Percentiles rank a stretch among this genome's conserved stretches.
Evolutionary conservation across 2,113 vertebrate genomes (phyloP).

Genomic region (Neolamprologus cancellatus): DNA sequence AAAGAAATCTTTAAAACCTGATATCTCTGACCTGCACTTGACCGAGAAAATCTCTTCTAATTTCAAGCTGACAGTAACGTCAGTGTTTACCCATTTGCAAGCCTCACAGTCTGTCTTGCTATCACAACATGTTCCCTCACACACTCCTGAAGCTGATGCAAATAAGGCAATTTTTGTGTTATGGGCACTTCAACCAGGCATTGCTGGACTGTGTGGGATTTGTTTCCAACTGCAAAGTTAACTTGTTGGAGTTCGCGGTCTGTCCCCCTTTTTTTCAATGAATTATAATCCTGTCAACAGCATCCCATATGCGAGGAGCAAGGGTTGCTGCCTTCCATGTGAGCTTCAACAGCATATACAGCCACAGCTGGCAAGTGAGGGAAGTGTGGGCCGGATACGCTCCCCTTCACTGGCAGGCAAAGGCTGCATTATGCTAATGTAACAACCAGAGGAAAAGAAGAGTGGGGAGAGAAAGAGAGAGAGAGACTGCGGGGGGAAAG

Average conservation of each 20-base stretch:
- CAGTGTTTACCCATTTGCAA: background rate
- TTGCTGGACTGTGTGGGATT: slow-evolving; percentile 20
- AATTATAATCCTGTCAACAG: slow-evolving; percentile 54
- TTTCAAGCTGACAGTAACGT: slow-evolving; percentile 1
- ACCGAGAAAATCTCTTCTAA: slow-evolving; percentile 5
- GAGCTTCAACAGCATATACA: slow-evolving; percentile 4
- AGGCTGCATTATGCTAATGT: slow-evolving; percentile 62
- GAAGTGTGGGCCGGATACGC: slow-evolving; percentile 56
- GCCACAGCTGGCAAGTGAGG: slow-evolving; percentile 22
- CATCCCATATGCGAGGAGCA: background rate
- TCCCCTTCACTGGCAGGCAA: slow-evolving; percentile 50
- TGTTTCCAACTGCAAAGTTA: slow-evolving; percentile 39
- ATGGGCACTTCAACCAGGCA: background rate
- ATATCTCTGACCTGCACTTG: slow-evolving; percentile 5
- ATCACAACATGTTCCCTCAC: background rate
- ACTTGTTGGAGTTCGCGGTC: slow-evolving; percentile 33
- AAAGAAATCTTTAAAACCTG: background rate
- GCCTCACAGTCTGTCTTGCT: background rate
- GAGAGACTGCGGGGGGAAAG: background rate
- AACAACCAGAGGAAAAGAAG: slow-evolving; percentile 32
- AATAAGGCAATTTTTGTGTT: slow-evolving; percentile 5
- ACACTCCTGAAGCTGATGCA: slow-evolving; percentile 7
- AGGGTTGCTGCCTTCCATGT: background rate
- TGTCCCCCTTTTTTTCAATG: slow-evolving; percentile 24
- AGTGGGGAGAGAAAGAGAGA: background rate